Evolutionary conservation across 2,113 vertebrate species (phyloP), one percentile per base, ranked within the genome.

Genomic region (Osmerus eperlanus): DNA sequence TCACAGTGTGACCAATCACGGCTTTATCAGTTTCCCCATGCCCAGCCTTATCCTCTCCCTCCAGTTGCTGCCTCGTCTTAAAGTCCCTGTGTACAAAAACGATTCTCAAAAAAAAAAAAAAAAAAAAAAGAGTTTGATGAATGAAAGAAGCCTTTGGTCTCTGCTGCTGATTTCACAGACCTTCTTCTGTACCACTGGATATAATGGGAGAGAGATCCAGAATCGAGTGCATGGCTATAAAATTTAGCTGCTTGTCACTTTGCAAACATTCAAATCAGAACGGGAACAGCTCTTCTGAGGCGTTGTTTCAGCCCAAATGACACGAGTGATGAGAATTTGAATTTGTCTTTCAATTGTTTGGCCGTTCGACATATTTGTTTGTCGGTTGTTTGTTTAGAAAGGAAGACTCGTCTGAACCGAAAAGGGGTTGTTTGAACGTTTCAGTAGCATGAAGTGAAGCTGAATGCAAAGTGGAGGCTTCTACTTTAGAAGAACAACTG

Each of bases 61-160:
- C 72, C 75, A 79, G 76, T 76, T 55, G 63, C 70, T 71, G 71
- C 70, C 67, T 75, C 8, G 14, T 83, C 67, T 79, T 67, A 78
- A 86, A 79, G 77, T 65, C 74, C 58, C 56, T 70, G 76, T 77
- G 78, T 73, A 63, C 70, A 79, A 72, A 58, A 66, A 55, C n/a
- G 52, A 47, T 66, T 62, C 56, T 84, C 80, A 76, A 81, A 84
- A 51, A 79, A 87, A 28, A 28, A 25, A 25, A 25, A 25, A 21
- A 21, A 28, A 28, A 51, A 81, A 86, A 62, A 29, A 77, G 78
- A 59, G 72, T 77, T 72, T 78, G 60, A 82, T 83, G 74, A 84
- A 78, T 76, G 23, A 72, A 78, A 84, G 15, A 28, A 63, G 1
- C 41, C 79, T 87, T 86, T 84, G 74, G 75, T 81, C 78, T 80